phyloP scores from a whole-genome alignment of 1,140 invertebrate species.

The Aphelinus atriplicis region DNA sequence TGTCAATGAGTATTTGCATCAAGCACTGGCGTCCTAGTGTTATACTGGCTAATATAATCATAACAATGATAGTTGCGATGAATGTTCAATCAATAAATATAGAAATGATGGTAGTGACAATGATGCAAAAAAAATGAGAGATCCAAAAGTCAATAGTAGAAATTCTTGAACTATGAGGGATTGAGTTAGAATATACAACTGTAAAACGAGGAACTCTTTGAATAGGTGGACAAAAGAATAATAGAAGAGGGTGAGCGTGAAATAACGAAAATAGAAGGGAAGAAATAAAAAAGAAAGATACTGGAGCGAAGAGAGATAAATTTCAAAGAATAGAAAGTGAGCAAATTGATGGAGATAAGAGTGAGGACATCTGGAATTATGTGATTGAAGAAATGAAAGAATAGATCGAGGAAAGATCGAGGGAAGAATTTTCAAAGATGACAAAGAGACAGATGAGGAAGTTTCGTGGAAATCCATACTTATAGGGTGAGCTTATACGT shows the following conservation, averaged over 20 bases:
- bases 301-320: neutral
- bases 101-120: conserved; percentile 13
- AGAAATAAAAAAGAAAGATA: conserved; percentile 12
- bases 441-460: too few species aligned
- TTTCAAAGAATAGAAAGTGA: too few species aligned
- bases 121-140: conserved; percentile 20
- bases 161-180: neutral
- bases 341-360: too few species aligned
- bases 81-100: conserved; percentile 18
- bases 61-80: conserved; percentile 3
- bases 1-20: conserved; percentile 49
- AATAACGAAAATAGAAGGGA: neutral
- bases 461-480: too few species aligned
- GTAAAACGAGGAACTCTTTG: neutral
- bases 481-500: too few species aligned
- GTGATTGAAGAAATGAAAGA: too few species aligned
- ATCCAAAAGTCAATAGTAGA: conserved; percentile 13
- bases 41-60: conserved; percentile 30
- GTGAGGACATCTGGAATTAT: too few species aligned
- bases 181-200: conserved; percentile 18
- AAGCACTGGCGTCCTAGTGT: conserved; percentile 46
- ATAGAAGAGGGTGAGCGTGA: neutral
- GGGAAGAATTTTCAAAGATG: too few species aligned
- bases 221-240: neutral
- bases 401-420: too few species aligned